These are phyloP conservation scores for Octomys mimax DNA, from an alignment of 2,797 vertebrate genomes.

Conservation along the genomic window DNA sequence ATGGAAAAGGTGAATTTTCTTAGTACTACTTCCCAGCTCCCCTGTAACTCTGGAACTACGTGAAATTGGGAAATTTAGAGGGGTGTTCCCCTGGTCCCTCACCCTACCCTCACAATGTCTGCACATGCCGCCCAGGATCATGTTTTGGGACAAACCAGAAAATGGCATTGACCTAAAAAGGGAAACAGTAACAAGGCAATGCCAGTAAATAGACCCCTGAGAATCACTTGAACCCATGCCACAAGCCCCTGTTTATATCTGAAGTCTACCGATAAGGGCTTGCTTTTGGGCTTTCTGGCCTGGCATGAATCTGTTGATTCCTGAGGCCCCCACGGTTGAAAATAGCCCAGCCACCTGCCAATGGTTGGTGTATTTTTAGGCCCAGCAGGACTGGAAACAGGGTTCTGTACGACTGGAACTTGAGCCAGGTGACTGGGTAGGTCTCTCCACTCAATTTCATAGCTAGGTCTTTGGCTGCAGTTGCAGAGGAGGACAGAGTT, in stretches of 20 bases:
- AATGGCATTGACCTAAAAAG: conserved; percentile 21
- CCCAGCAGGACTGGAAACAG: conserved; percentile 77
- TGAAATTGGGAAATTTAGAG: neutral
- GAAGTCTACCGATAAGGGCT: conserved; percentile 62
- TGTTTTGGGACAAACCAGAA: conserved; percentile 50
- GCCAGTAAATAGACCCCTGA: conserved; percentile 13
- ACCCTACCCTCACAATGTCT: neutral
- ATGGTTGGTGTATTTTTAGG: conserved; percentile 82
- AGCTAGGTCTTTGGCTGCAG: conserved; percentile 28
- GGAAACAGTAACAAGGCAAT: conserved; percentile 5
- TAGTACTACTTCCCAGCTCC: neutral
- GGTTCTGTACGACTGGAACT: conserved; percentile 73
- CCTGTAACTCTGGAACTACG: conserved; percentile 55
- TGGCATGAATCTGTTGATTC: conserved; percentile 76
- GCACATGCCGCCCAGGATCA: conserved; percentile 24
- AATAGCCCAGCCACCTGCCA: conserved; percentile 84
- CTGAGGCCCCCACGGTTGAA: conserved; percentile 82
- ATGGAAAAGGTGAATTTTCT: conserved; percentile 39
- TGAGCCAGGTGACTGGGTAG: conserved; percentile 64
- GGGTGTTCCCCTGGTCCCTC: neutral
- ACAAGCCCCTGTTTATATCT: conserved; percentile 59
- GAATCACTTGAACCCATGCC: conserved; percentile 15
- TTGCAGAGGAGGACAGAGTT: neutral
- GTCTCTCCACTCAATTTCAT: conserved; percentile 51
- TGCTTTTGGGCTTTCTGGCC: conserved; percentile 58